Base-by-base conservation (phyloP, 1,140 invertebrate genomes). In the Stenopsyche tienmushanensis region DNA sequence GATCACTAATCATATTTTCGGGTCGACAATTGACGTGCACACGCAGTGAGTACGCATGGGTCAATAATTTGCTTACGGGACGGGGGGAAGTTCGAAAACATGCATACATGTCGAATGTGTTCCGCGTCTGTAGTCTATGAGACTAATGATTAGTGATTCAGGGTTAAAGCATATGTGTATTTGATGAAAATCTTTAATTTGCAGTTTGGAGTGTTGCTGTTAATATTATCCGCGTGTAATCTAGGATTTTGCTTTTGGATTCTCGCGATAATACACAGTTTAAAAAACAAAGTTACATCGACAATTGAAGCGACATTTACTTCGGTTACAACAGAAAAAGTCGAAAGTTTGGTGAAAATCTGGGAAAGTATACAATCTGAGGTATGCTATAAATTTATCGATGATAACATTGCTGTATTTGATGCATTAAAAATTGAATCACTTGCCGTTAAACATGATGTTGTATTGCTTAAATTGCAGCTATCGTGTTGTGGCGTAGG, bases 181-280 rank as follows among this genome's bases (percentile, higher is more conserved):
- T n/a, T n/a, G n/a, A n/a, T n/a, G n/a, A n/a, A n/a, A n/a, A n/a
- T 47, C 59, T 66, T 45, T 44, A 69, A 21, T 54, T 66, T 17
- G 68, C 53, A 42, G 63, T 44, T 71, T 26, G 9, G 20, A 68
- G 24, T 24, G 41, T 50, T 29, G n/a, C n/a, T n/a, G 50, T 41
- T 29, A 55, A n/a, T 34, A 13, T 34, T 34, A 34, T 7, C 13
- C 5, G 29, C 29, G 29, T n/a, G n/a, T 34, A 34, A 34, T n/a
- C n/a, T 34, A 34, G 29, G 29, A 34, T 34, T 34, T 7, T 34
- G 29, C 13, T 7, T 34, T 34, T 34, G n/a, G 82, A 77, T 81
- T 0, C 75, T 85, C 71, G 77, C 83, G 1, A 78, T 79, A 20
- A 81, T 82, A 75, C 79, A 83, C 66, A 78, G 79, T 70, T 73